These are phyloP conservation scores for Mixornis gularis DNA, from an alignment of 2,113 vertebrate genomes.

Conservation along the genomic window DNA sequence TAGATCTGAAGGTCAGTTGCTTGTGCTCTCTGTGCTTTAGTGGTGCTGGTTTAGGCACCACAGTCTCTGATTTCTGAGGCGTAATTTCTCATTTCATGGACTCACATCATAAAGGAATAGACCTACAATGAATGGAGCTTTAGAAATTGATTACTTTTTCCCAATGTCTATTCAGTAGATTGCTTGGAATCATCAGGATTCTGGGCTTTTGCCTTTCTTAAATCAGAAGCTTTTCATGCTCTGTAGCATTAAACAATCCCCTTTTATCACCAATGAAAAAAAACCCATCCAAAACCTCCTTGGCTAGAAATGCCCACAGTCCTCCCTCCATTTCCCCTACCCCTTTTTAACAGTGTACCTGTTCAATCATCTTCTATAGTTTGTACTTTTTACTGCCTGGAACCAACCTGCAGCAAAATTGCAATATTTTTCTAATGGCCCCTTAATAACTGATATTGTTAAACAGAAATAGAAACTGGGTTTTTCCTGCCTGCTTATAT, in stretches of 20 bases:
- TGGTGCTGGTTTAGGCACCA: not conserved
- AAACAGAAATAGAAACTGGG: not conserved
- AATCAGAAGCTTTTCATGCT: not conserved
- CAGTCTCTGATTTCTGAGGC: not conserved
- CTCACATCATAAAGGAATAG: not conserved
- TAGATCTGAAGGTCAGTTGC: constrained; percentile 88
- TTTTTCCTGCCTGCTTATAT: not conserved
- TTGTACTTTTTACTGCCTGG: not conserved
- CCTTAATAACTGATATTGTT: not conserved
- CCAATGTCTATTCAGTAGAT: not conserved
- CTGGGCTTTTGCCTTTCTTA: not conserved
- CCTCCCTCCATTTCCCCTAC: not conserved
- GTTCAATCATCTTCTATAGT: not conserved
- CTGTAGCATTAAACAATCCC: not conserved
- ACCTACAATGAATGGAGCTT: not conserved
- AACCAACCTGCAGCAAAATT: not conserved
- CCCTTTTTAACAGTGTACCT: not conserved
- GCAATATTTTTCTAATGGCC: not conserved
- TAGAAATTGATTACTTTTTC: not conserved
- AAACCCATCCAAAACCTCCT: not conserved
- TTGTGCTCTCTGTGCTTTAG: not conserved
- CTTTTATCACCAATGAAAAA: not conserved
- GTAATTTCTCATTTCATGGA: not conserved
- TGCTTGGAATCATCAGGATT: not conserved
- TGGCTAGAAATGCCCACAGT: not conserved